Conservation (phyloP, 1,140 invertebrate species). For the Physella acuta region DNA sequence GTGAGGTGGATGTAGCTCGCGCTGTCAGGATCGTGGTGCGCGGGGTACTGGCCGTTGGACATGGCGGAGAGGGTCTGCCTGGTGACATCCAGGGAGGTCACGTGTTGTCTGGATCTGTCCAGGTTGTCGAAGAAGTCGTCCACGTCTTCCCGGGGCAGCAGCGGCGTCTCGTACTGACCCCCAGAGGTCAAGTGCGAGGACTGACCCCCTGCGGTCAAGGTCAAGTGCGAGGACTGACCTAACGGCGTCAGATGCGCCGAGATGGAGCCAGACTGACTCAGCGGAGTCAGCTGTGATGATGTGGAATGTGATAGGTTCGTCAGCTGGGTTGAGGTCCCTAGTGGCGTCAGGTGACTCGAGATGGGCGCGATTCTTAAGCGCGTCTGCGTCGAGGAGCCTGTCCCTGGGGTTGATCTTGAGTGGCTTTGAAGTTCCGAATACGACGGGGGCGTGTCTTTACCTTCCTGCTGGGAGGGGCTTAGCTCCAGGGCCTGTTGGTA, state of each 20-base stretch:
- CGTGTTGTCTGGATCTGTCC: conserved; percentile 17
- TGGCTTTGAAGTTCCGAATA: conserved; percentile 13
- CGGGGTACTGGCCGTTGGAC: neutral
- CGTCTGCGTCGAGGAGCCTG: neutral
- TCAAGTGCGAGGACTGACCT: neutral
- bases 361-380: neutral
- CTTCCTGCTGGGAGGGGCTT: neutral
- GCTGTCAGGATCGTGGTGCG: neutral
- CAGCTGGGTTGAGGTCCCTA: neutral
- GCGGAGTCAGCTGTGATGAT: neutral
- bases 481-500: neutral
- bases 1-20: conserved; percentile 21
- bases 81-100: neutral
- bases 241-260: neutral
- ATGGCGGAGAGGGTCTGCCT: neutral
- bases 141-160: conserved; percentile 33
- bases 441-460: conserved; percentile 5
- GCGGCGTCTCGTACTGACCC: conserved; percentile 23
- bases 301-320: too few species aligned
- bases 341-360: neutral
- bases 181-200: neutral
- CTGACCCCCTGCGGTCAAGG: neutral
- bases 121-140: conserved; percentile 34
- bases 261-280: neutral
- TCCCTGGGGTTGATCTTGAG: neutral